These are phyloP conservation scores for Pitta sordida DNA, from an alignment of 2,113 vertebrate genomes.

Conservation along the genomic window DNA sequence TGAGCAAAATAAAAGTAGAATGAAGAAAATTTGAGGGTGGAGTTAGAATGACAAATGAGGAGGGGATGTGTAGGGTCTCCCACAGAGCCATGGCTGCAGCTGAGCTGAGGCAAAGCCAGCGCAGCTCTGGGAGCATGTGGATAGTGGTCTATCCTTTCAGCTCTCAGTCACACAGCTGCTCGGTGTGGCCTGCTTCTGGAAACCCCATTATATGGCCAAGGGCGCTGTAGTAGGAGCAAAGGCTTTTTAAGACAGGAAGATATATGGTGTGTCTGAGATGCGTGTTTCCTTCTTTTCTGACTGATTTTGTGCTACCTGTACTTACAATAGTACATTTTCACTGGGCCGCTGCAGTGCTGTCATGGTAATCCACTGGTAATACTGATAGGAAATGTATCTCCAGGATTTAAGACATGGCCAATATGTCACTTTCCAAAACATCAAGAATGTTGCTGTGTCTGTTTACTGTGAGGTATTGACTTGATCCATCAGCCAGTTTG, in stretches of 20 bases:
- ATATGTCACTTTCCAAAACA: neutral
- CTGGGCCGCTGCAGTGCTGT: neutral
- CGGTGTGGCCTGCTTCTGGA: neutral
- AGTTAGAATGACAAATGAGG: neutral
- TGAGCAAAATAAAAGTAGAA: neutral
- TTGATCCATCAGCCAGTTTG: neutral
- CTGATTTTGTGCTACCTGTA: neutral
- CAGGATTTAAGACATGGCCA: neutral
- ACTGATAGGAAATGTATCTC: neutral
- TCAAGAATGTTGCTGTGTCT: neutral
- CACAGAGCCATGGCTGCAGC: fast-evolving
- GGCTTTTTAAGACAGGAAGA: neutral
- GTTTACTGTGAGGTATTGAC: neutral
- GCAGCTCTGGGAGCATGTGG: fast-evolving
- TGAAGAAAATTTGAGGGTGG: neutral
- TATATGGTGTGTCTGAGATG: neutral
- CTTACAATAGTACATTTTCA: neutral
- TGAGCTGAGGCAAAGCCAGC: neutral
- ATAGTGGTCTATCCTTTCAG: neutral
- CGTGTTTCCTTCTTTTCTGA: neutral
- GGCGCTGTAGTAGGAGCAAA: neutral
- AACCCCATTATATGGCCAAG: neutral
- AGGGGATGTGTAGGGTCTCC: neutral
- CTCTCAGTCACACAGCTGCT: neutral
- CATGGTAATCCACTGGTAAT: neutral